These are phyloP conservation scores for Valencia hispanica DNA, from an alignment of 2,797 vertebrate genomes.

Conservation along the genomic window DNA sequence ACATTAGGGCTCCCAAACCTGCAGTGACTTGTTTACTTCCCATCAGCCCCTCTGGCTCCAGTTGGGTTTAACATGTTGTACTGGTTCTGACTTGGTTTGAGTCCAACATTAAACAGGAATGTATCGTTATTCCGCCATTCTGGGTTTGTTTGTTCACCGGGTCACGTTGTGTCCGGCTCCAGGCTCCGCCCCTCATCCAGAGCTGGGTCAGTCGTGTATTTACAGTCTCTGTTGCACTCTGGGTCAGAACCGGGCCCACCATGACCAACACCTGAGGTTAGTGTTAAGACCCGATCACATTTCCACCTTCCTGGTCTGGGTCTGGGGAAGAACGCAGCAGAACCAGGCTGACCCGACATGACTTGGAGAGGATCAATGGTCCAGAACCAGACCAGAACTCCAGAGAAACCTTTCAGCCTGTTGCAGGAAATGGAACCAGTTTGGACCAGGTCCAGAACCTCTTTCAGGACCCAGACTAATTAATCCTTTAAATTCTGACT, in stretches of 20 bases:
- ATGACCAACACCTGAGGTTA: neutral
- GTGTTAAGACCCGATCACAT: neutral
- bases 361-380: neutral
- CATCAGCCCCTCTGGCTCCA: slow-evolving; percentile 58
- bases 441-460: neutral
- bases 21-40: slow-evolving; percentile 79
- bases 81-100: slow-evolving; percentile 49
- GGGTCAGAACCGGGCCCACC: neutral
- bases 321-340: too few relatives aligned
- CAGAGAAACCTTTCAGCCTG: neutral
- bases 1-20: slow-evolving; percentile 72
- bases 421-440: neutral
- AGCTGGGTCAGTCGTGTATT: neutral
- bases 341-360: too few relatives aligned
- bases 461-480: neutral
- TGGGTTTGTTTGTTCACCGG: slow-evolving; percentile 73
- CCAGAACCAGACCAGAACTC: neutral
- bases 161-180: slow-evolving; percentile 38
- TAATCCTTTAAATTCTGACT: neutral
- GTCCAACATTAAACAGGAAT: slow-evolving; percentile 83
- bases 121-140: slow-evolving; percentile 78
- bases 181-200: slow-evolving; percentile 30
- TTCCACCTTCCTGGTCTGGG: neutral
- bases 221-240: neutral
- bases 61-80: slow-evolving; percentile 62